Percentiles rank a stretch among this genome's conserved stretches.
Conservation (phyloP, 2,888 invertebrate species). For the Drosophila paranaensis region DNA sequence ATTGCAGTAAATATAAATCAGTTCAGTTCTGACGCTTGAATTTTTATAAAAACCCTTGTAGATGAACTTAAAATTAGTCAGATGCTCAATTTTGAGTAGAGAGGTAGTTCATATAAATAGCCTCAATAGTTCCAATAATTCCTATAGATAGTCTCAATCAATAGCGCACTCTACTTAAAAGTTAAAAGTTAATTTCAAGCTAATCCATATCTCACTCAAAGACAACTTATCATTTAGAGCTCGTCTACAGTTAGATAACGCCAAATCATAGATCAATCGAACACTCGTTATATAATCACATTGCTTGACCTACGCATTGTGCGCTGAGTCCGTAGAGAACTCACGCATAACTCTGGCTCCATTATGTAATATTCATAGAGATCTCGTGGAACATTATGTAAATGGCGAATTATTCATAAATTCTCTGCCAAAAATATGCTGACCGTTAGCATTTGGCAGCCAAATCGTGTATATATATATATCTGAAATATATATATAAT, state of each 20-base stretch:
- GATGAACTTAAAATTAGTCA: too few species aligned
- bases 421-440: slow-evolving; percentile 25
- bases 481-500: slow-evolving; percentile 48
- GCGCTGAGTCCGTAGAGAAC: neutral
- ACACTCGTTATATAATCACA: neutral
- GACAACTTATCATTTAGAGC: neutral
- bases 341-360: slow-evolving; percentile 23
- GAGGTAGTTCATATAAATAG: too few species aligned
- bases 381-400: slow-evolving; percentile 39
- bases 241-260: neutral
- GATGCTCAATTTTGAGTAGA: too few species aligned
- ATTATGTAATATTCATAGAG: slow-evolving; percentile 43
- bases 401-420: slow-evolving; percentile 20
- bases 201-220: neutral
- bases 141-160: neutral
- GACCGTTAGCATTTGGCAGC: slow-evolving; percentile 40
- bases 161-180: neutral
- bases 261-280: neutral
- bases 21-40: too few species aligned
- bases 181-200: too few species aligned
- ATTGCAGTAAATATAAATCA: too few species aligned
- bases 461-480: neutral
- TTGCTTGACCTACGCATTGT: slow-evolving; percentile 40
- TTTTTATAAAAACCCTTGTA: too few species aligned
- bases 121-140: too few species aligned